phyloP scores from a whole-genome alignment of 1,140 invertebrate genomes.

The Ceratosolen solmsi region DNA sequence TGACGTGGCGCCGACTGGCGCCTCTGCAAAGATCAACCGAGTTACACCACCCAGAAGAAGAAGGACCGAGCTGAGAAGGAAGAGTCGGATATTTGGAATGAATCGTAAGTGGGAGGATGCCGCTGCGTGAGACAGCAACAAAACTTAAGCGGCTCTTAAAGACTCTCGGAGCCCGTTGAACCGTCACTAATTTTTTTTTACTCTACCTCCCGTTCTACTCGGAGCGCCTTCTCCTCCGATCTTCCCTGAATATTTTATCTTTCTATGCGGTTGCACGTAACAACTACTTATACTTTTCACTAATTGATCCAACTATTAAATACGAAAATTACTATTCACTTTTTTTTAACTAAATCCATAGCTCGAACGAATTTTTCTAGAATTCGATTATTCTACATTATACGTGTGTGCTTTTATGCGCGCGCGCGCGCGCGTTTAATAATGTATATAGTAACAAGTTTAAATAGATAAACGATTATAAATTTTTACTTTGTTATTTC shows the following conservation, averaged over 20 bases:
- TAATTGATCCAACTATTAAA: not conserved
- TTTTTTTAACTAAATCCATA: too few species aligned
- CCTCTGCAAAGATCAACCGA: slow-evolving; percentile 29
- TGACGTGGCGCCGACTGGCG: slow-evolving; percentile 67
- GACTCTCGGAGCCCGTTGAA: slow-evolving; percentile 55
- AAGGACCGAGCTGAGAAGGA: slow-evolving; percentile 47
- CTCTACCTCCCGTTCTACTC: not conserved
- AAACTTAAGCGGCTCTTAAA: slow-evolving; percentile 65
- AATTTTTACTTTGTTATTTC: too few species aligned
- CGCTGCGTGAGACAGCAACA: slow-evolving; percentile 51
- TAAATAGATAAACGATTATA: too few species aligned
- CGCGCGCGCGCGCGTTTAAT: too few species aligned
- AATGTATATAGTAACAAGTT: too few species aligned
- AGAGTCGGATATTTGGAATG: not conserved
- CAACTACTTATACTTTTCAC: not conserved
- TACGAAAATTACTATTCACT: not conserved
- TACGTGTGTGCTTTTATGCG: too few species aligned
- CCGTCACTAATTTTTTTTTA: slow-evolving; percentile 62
- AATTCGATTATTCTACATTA: too few species aligned
- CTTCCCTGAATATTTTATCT: not conserved
- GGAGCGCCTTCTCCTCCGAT: not conserved
- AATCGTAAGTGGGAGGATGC: slow-evolving; percentile 26
- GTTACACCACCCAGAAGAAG: slow-evolving; percentile 47
- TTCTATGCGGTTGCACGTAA: not conserved
- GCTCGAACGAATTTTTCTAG: too few species aligned